Evolutionary conservation across 1,140 invertebrate genomes (phyloP).

Genomic region (Meteorus sp.): DNA sequence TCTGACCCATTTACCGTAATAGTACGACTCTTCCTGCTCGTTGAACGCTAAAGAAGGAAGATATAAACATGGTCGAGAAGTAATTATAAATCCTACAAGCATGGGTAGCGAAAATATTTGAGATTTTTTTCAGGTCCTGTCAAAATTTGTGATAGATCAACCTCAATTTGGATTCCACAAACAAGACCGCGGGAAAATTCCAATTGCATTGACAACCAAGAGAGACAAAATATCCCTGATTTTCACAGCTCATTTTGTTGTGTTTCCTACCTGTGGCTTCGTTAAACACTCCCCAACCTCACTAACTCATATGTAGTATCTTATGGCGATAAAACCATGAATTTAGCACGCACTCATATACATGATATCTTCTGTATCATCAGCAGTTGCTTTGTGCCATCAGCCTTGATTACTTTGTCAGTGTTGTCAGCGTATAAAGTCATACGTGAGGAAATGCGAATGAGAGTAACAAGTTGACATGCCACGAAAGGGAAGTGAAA

Average conservation of each 20-base stretch:
- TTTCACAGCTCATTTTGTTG: constrained; percentile 11
- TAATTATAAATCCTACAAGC: too few species aligned
- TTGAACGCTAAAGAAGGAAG: not conserved
- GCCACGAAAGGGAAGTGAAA: not conserved
- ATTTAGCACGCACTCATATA: constrained; percentile 15
- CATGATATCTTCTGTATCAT: constrained; percentile 20
- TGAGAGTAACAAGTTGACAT: constrained; percentile 5
- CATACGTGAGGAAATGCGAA: not conserved
- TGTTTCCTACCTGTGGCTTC: not conserved
- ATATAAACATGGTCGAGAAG: too few species aligned
- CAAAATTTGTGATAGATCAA: too few species aligned
- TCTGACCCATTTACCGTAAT: constrained; percentile 55
- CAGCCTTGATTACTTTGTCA: constrained; percentile 18
- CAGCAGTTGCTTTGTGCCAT: constrained; percentile 21
- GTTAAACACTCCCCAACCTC: constrained; percentile 18
- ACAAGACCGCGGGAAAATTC: too few species aligned
- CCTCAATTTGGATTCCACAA: too few species aligned
- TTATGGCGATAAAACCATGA: constrained; percentile 12
- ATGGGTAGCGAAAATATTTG: too few species aligned
- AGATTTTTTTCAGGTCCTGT: too few species aligned
- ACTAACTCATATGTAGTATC: not conserved
- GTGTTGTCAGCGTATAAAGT: too few species aligned
- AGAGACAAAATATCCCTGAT: not conserved
- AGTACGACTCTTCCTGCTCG: constrained; percentile 25
- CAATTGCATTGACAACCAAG: too few species aligned